phyloP scores from a whole-genome alignment of 1,140 invertebrate genomes.

The Ptiloglossa arizonensis region DNA sequence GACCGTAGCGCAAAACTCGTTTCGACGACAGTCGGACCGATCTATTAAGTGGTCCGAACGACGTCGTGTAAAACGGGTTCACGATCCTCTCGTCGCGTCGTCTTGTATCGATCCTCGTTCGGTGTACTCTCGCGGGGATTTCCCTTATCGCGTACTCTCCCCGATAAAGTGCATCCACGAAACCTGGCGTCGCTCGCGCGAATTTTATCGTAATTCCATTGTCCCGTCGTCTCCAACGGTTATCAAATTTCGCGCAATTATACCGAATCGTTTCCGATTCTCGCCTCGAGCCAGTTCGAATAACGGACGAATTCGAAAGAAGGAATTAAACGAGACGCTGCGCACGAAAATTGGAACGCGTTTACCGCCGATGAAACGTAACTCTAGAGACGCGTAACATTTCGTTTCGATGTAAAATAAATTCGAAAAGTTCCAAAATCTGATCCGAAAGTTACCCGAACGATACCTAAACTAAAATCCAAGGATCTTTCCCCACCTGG shows the following conservation, averaged over 20 bases:
- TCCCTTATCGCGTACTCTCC: slow-evolving; percentile 8
- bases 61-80: not conserved
- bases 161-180: slow-evolving; percentile 8
- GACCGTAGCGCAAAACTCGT: slow-evolving; percentile 36
- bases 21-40: slow-evolving; percentile 9
- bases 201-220: slow-evolving; percentile 2
- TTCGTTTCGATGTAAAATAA: no score
- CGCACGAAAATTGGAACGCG: no score
- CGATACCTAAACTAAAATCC: no score
- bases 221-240: not conserved
- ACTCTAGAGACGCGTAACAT: no score
- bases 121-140: slow-evolving; percentile 11
- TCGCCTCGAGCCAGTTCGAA: no score
- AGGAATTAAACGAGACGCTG: not conserved
- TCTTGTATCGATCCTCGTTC: slow-evolving; percentile 30
- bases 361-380: no score
- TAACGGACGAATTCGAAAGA: no score
- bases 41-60: not conserved
- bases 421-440: no score
- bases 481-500: no score
- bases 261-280: not conserved
- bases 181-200: not conserved
- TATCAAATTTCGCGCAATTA: not conserved
- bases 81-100: not conserved
- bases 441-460: no score